Conservation (phyloP, 2,797 vertebrate species). For the Apodemus agrarius region DNA sequence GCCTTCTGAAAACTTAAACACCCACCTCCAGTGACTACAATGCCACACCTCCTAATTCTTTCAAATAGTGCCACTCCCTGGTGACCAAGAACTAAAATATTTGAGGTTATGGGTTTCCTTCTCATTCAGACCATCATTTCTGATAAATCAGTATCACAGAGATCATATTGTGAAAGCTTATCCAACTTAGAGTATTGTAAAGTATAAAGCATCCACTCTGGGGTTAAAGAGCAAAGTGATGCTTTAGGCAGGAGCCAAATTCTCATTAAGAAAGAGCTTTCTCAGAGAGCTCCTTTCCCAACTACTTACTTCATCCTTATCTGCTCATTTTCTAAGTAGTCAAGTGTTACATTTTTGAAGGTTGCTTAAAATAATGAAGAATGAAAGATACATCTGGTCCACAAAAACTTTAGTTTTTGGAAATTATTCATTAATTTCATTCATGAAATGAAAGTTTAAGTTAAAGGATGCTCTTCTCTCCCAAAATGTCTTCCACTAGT, state of each 20-base stretch:
- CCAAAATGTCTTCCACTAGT: background rate
- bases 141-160: background rate
- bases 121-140: background rate
- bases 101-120: background rate
- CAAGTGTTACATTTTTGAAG: background rate
- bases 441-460: background rate
- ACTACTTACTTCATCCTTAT: background rate
- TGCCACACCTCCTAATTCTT: background rate
- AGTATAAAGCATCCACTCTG: background rate
- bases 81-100: background rate
- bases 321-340: background rate
- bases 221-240: background rate
- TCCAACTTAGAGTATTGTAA: background rate
- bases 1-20: background rate
- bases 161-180: background rate
- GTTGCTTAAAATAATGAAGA: slow-evolving; percentile 22
- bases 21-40: background rate
- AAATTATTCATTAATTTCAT: background rate
- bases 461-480: background rate
- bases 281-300: background rate
- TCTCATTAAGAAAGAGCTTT: background rate
- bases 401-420: background rate
- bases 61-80: background rate
- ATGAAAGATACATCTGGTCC: too few species aligned
- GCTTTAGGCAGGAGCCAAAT: background rate